A percentile compares a stretch with the other conserved stretches of the same genome.
Evolutionary conservation across 2,113 vertebrate genomes (phyloP).

Genomic region (Fulica atra): DNA sequence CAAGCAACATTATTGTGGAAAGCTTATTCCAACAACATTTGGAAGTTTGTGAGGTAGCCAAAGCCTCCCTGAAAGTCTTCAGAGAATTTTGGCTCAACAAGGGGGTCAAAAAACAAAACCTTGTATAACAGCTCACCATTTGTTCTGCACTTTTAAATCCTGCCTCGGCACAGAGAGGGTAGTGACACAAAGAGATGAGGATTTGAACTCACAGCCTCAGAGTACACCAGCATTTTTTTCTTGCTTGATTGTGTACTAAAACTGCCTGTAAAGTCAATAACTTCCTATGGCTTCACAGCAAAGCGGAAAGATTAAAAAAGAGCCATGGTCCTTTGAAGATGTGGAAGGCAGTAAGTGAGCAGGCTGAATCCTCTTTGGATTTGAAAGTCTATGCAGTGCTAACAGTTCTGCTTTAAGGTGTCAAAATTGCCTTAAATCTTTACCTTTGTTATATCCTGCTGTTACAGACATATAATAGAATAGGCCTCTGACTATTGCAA

Average conservation of each 20-base stretch:
- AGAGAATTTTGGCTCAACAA: conserved; percentile 1
- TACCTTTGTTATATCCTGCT: conserved; percentile 71
- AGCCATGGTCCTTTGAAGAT: conserved; percentile 77
- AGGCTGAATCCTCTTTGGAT: conserved; percentile 77
- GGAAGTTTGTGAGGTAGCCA: conserved; percentile 28
- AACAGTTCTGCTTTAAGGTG: conserved; percentile 72
- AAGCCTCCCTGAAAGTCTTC: conserved; percentile 34
- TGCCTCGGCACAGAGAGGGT: neutral
- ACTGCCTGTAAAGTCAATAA: conserved; percentile 75
- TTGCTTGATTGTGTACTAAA: conserved; percentile 70
- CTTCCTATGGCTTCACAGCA: conserved; percentile 71
- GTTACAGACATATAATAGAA: conserved; percentile 48
- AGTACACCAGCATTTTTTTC: conserved; percentile 44
- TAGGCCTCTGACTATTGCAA: conserved; percentile 24
- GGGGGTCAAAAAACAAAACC: conserved; percentile 10
- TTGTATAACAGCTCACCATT: conserved; percentile 1
- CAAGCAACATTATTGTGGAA: neutral
- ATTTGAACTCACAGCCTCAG: conserved; percentile 72
- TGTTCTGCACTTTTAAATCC: conserved; percentile 47
- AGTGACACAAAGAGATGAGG: conserved; percentile 50
- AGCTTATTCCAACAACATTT: conserved; percentile 25
- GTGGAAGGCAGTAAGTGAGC: conserved; percentile 77
- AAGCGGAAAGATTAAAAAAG: conserved; percentile 75
- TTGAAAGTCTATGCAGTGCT: conserved; percentile 69
- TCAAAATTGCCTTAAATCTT: conserved; percentile 80